Conservation (phyloP, 23 tunicate genomes). For the Trididemnum nubilum region DNA sequence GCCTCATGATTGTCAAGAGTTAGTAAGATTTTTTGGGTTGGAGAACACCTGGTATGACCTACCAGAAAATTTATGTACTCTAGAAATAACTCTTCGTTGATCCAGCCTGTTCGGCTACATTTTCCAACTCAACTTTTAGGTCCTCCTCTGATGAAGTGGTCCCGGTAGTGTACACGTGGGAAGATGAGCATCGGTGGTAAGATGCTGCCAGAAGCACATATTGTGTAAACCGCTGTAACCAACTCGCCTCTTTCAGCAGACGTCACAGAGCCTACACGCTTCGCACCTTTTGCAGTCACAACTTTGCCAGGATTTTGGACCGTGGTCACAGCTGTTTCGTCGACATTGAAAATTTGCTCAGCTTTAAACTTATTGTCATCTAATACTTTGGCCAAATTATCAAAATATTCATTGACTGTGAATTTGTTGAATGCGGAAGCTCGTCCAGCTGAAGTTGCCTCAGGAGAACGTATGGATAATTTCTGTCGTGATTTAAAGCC, state of each 20-base stretch:
- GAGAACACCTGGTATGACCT: neutral
- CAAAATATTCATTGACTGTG: neutral
- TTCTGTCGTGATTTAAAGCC: conserved; percentile 11
- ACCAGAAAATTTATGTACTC: neutral
- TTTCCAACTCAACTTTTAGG: neutral
- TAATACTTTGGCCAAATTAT: neutral
- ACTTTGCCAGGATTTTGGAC: conserved; percentile 1
- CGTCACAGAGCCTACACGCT: conserved; percentile 2
- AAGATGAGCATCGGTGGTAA: neutral
- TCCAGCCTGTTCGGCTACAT: neutral
- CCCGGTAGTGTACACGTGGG: neutral
- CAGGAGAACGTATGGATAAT: conserved; percentile 3
- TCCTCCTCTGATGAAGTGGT: conserved; percentile 6
- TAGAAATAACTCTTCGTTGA: conserved; percentile 3
- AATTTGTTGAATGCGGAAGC: conserved; percentile 8
- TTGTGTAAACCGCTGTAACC: conserved; percentile 10
- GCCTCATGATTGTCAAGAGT: conserved; percentile 10
- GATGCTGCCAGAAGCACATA: neutral
- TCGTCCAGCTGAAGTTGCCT: conserved; percentile 13
- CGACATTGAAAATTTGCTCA: neutral
- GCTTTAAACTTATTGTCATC: neutral
- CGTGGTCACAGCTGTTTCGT: conserved; percentile 6
- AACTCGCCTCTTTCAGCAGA: conserved; percentile 19
- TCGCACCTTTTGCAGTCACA: conserved; percentile 14
- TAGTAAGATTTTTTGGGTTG: neutral